Base-by-base conservation (phyloP, 2,113 vertebrate genomes). In the Sturnira hondurensis region DNA sequence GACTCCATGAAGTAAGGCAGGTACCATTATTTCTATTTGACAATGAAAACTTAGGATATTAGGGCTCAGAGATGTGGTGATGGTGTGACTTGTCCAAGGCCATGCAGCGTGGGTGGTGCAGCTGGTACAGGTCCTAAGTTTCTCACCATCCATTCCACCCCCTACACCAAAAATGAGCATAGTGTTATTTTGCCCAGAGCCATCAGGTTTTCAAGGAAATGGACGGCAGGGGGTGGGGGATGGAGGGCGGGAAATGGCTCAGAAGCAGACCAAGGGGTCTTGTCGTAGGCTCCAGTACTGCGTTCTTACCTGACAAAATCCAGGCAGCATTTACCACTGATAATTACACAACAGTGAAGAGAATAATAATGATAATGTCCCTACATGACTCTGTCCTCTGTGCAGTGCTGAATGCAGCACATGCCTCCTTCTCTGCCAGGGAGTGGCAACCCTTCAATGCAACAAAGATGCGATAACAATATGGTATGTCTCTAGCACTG, bases 51-150 rank as follows among this genome's bases (percentile, higher is more conserved):
- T 9, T 38, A 83, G 67, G 7, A 77, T 10, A 45, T 61, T 16
- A 31, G 94, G 24, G 38, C 47, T 61, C 9, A 68, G 8, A 65
- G 58, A 43, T 7, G 8, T 15, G 28, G 38, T 0, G 5, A 43
- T 13, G 3, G 4, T 7, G 7, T 31, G 43, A 82, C 4, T 47
- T 20, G 12, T 22, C 78, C 68, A 58, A 43, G 43, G 14, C 6
- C 28, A 56, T 41, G 41, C 2, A 3, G 88, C 95, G 54, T 95
- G 36, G 1, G 47, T 38, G 65, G 31, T 56, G 76, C 81, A 78
- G 36, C 82, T 92, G 80, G 91, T 73, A 91, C 76, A 76, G 52
- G 89, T 41, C 43, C 28, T 45, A 33, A 36, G 26, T 43, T 43
- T 70, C 82, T 85, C 81, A 83, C 41, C 38, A 7, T 92, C 58